Evolutionary conservation across 2,797 vertebrate genomes (phyloP).

Genomic region (Miichthys miiuy): DNA sequence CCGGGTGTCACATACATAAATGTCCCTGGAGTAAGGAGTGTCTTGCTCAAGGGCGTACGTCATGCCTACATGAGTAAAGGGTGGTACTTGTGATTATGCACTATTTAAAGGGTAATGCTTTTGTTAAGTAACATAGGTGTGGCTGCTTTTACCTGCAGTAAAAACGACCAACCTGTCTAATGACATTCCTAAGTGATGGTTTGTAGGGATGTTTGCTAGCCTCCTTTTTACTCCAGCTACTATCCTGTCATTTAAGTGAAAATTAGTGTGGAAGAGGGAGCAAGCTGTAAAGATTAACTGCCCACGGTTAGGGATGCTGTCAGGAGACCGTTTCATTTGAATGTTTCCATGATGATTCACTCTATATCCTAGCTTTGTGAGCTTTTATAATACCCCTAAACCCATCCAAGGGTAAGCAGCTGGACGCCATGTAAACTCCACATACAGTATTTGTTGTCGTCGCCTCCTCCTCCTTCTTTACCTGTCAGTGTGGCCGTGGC

Average conservation of each 20-base stretch:
- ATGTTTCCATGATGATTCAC: conserved; percentile 55
- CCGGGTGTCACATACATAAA: not conserved
- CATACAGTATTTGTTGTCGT: conserved; percentile 37
- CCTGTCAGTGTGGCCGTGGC: conserved; percentile 46
- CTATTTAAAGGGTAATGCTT: conserved; percentile 45
- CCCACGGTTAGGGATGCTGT: not conserved
- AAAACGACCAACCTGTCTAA: conserved; percentile 52
- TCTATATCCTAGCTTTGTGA: not conserved
- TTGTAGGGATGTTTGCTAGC: not conserved
- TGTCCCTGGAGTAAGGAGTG: not conserved
- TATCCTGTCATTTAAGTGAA: conserved; percentile 12
- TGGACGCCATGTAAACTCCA: conserved; percentile 39
- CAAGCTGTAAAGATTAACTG: not conserved
- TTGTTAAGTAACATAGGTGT: conserved; percentile 62
- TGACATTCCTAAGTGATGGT: conserved; percentile 57
- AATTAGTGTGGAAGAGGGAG: not conserved
- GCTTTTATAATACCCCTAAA: conserved; percentile 28
- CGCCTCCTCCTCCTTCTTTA: conserved; percentile 46
- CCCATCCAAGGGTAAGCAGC: conserved; percentile 29
- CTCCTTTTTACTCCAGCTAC: conserved; percentile 7
- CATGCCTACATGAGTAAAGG: conserved; percentile 3
- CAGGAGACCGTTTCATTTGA: conserved; percentile 38
- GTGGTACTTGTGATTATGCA: conserved; percentile 7
- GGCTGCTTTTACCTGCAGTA: conserved; percentile 37
- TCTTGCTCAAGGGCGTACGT: not conserved